Evolutionary conservation across 2,888 invertebrate species (phyloP), one percentile per base, ranked within the genome.

Genomic region (Gisinianus flammeolus): DNA sequence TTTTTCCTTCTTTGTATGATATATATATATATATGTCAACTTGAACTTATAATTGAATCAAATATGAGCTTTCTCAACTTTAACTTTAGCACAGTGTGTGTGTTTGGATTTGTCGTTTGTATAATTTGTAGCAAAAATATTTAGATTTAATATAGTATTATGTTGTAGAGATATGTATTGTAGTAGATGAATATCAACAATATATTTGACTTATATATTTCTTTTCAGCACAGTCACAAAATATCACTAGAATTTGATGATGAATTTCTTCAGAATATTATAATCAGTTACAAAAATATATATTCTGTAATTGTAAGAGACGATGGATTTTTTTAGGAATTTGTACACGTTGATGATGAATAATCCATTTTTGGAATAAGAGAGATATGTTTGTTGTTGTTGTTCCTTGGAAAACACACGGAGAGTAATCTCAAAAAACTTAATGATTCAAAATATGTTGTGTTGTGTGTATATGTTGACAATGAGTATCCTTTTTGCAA

Each of bases 211-310:
- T 66, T 30, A 12, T 26, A 30, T 26, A 66, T 66, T 24, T 58
- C 22, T 58, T 62, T 62, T 62, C 62, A 62, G 62, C 62, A 62
- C 62, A 62, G 62, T 62, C 62, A 62, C 62, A 62, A 62, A 62
- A 62, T 62, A 62, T 62, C 62, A 62, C 62, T 62, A 62, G 62
- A 54, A 44, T 44, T 10, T 6, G 16, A 54, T 54, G n/a, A 62
- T 62, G 44, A 44, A 44, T 44, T 44, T 44, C 44, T 44, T 44
- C 44, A 44, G 44, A 19, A 44, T 44, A 16, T 44, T 44, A 19
- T 16, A 12, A 16, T 44, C n/a, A n/a, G n/a, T n/a, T n/a, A n/a
- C n/a, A n/a, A n/a, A n/a, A 44, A 44, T 44, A 44, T 19, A 44
- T 44, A 19, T 44, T 2, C 19, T 44, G 44, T 44, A n/a, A 44